Evolutionary conservation across 2,888 invertebrate genomes (phyloP), one percentile per base, ranked within the genome.

Genomic region (Phrixothrix hirtus): DNA sequence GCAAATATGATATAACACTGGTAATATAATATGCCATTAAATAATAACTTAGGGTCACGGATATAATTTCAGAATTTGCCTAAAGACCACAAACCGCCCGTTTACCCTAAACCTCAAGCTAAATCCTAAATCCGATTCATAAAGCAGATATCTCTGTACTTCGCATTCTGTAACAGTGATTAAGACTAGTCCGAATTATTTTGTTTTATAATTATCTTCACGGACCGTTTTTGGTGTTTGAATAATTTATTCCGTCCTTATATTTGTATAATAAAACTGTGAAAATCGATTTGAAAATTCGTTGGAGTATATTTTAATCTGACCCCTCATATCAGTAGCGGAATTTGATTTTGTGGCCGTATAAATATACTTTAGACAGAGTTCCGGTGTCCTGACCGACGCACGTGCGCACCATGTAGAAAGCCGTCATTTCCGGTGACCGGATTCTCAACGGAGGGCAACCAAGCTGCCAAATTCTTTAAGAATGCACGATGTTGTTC

Each of bases 21-120:
- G 60, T 60, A 64, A 66, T 66, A 64, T 63, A 64, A 65, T 64
- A 65, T 62, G 62, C 63, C 60, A 68, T 67, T 64, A 69, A 70
- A 69, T 69, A 70, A 66, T 69, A 61, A 70, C 41, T 60, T 61
- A 64, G 69, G 67, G 68, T 69, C 67, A 64, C 63, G 57, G 54
- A 61, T 57, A 59, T 68, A 65, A 67, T 67, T 65, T 64, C 61
- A 61, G 61, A 64, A 59, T 63, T 61, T 57, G 57, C 62, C 58
- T 60, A 57, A 61, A 62, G 58, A 63, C 61, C 63, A 66, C 67
- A 65, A 65, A 66, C 67, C 60, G 46, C 57, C 59, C 58, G 52
- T 51, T 49, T 49, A 37, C 45, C 51, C 46, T 41, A 52, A 52
- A 45, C 41, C 49, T 55, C 39, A 45, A 45, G 54, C 44, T 47